phyloP scores from a whole-genome alignment of 2,797 vertebrate genomes.

The Artibeus lituratus region DNA sequence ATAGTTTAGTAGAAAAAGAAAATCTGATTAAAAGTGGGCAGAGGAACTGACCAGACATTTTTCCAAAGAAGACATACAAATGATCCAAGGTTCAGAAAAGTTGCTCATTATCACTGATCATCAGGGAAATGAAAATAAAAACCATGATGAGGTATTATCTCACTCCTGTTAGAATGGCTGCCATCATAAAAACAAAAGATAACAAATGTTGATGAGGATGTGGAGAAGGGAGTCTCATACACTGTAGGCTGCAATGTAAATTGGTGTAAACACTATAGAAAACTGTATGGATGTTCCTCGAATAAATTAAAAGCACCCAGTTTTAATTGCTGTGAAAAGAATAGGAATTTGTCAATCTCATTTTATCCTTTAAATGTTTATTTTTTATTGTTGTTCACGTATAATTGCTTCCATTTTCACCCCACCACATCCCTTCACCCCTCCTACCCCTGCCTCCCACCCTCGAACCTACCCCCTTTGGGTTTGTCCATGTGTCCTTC shows the following conservation, averaged over 20 bases:
- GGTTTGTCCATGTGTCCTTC: too few species aligned
- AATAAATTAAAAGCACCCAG: neutral
- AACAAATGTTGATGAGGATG: neutral
- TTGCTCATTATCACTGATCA: neutral
- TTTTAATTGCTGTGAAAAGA: neutral
- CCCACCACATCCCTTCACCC: too few species aligned
- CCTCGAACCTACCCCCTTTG: too few species aligned
- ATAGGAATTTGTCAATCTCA: neutral
- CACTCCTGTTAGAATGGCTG: neutral
- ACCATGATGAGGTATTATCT: neutral
- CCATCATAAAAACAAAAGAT: neutral
- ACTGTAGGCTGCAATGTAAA: neutral
- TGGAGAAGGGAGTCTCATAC: neutral
- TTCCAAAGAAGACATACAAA: neutral
- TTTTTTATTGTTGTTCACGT: too few species aligned
- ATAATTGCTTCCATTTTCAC: too few species aligned
- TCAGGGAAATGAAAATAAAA: neutral
- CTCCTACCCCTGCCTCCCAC: too few species aligned
- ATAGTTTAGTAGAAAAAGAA: neutral
- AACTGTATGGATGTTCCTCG: neutral
- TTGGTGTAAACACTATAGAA: neutral
- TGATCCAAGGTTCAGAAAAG: neutral
- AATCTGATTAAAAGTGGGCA: neutral
- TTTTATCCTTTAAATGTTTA: neutral
- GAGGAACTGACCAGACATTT: neutral